phyloP scores from a whole-genome alignment of 2,113 vertebrate species.

The Bubo bubo region DNA sequence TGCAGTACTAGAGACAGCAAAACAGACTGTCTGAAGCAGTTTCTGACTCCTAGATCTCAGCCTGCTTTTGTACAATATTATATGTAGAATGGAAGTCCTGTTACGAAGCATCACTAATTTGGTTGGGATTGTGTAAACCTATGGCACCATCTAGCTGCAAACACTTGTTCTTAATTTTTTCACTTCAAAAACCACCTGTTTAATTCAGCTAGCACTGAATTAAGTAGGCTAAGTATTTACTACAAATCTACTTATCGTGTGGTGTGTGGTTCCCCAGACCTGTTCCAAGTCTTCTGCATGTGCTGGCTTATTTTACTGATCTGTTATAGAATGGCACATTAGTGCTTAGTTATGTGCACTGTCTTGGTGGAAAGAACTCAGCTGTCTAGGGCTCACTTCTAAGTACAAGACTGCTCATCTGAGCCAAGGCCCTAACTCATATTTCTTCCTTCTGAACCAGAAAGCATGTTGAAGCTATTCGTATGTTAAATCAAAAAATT shows the following conservation, averaged over 20 bases:
- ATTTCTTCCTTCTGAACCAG: neutral
- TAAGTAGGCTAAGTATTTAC: neutral
- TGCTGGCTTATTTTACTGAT: neutral
- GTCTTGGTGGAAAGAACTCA: neutral
- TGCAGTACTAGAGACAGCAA: neutral
- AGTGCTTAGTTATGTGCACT: neutral
- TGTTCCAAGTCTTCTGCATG: neutral
- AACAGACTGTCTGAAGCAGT: neutral
- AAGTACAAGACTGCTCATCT: neutral
- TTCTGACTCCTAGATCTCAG: neutral
- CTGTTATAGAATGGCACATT: neutral
- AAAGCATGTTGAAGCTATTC: neutral
- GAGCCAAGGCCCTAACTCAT: neutral
- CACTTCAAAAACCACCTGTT: neutral
- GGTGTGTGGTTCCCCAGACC: neutral
- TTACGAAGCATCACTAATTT: neutral
- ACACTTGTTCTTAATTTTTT: neutral
- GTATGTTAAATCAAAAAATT: neutral
- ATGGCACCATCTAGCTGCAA: conserved; percentile 67
- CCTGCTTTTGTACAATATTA: neutral
- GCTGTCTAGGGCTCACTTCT: neutral
- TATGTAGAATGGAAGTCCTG: neutral
- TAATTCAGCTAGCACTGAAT: neutral
- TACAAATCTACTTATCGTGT: neutral
- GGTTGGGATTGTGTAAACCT: neutral